phyloP scores from a whole-genome alignment of 1,140 invertebrate species.

The Linepithema humile region DNA sequence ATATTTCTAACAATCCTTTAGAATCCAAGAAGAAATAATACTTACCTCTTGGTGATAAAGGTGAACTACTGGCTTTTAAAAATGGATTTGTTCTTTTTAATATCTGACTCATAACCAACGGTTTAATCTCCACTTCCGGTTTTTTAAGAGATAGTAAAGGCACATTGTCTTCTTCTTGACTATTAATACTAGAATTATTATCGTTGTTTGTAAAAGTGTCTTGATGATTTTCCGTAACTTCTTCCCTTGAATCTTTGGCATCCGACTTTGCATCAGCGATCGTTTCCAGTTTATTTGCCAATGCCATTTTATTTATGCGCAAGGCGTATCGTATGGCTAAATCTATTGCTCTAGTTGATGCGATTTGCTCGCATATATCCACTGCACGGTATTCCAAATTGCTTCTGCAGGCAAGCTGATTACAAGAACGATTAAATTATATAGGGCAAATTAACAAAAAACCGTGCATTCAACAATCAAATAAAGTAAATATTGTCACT shows the following conservation, averaged over 20 bases:
- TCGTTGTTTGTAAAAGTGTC: conserved; percentile 73
- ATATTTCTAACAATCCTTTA: not conserved
- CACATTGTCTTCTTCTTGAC: conserved; percentile 48
- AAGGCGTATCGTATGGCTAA: conserved; percentile 95
- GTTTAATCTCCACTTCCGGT: conserved; percentile 76
- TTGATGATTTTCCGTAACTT: conserved; percentile 75
- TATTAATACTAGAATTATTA: conserved; percentile 69
- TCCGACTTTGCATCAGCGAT: conserved; percentile 78
- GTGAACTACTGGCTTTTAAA: conserved; percentile 72
- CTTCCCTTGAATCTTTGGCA: conserved; percentile 65
- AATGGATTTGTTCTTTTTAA: conserved; percentile 79
- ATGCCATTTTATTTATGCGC: conserved; percentile 89
- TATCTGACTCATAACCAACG: conserved; percentile 73
- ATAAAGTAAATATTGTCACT: conserved; percentile 29
- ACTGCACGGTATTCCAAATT: conserved; percentile 94
- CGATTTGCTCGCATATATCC: conserved; percentile 94
- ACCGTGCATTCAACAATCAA: not conserved
- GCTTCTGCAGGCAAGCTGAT: conserved; percentile 91
- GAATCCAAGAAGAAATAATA: not conserved
- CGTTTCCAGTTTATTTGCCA: conserved; percentile 90
- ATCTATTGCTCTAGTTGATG: conserved; percentile 90
- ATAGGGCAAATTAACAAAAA: not conserved
- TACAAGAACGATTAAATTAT: conserved; percentile 8
- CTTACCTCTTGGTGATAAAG: conserved; percentile 39
- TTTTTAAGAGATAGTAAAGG: conserved; percentile 59